phyloP scores from a whole-genome alignment of 2,797 vertebrate genomes.

The Halcyon leucocephala region DNA sequence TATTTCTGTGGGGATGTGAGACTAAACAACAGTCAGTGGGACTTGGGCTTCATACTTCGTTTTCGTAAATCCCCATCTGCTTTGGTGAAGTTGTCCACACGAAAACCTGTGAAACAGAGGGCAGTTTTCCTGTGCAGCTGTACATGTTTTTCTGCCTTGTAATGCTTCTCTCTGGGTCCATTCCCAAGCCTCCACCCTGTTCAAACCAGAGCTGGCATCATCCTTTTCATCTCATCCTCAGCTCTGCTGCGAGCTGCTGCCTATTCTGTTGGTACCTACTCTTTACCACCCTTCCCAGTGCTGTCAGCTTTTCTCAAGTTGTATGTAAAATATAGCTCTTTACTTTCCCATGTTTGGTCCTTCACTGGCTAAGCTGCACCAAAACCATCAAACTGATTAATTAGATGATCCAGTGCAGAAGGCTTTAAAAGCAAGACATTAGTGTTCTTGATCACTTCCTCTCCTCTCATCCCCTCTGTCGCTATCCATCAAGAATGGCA shows the following conservation, averaged over 20 bases:
- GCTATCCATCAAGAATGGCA: not conserved
- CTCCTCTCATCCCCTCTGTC: not conserved
- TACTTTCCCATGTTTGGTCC: not conserved
- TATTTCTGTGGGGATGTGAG: not conserved
- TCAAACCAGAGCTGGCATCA: not conserved
- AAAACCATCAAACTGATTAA: not conserved
- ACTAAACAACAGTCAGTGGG: not conserved
- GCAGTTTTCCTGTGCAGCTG: not conserved
- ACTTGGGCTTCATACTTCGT: not conserved
- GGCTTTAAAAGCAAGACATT: not conserved
- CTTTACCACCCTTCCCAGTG: not conserved
- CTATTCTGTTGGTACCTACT: not conserved
- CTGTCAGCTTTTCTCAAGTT: not conserved
- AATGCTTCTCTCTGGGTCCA: not conserved
- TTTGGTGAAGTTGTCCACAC: not conserved
- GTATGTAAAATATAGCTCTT: not conserved
- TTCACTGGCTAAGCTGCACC: not conserved
- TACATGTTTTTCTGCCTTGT: not conserved
- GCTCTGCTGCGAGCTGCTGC: not conserved
- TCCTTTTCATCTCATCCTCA: not conserved
- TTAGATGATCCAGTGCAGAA: not conserved
- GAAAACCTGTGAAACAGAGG: not conserved
- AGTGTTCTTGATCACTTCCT: not conserved
- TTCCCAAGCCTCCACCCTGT: not conserved
- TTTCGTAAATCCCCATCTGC: not conserved